Evolutionary conservation across 1,140 invertebrate species (phyloP), one percentile per base, ranked within the genome.

Genomic region (Drosophila littoralis): DNA sequence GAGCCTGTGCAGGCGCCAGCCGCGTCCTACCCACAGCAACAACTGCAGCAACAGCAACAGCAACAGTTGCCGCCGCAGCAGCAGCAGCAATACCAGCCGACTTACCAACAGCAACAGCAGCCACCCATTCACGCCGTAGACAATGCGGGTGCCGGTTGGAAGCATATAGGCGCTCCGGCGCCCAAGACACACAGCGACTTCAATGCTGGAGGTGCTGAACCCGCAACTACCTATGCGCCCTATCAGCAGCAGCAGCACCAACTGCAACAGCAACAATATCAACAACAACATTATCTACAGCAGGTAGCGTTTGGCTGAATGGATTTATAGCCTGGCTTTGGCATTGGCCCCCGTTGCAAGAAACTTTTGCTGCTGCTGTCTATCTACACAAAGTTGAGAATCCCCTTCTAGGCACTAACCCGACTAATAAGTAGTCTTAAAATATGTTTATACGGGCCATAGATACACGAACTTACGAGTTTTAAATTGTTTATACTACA

Each of bases 271-370:
- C 71, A 67, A n/a, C 67, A 45, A 13, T 77, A 90, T 17, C 91
- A 90, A 28, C 92, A 91, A 43, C 93, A 92, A 84, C 75, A 90
- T 40, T 91, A 91, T 65, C 86, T 90, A 74, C 91, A 91, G 75
- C 92, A 93, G 83, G 83, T 88, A 88, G 69, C 46, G 65, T 80
- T 66, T 77, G 64, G 65, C 57, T 35, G 36, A 45, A 69, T 76
- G 80, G 79, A 83, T 67, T 45, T 64, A 63, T 69, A 72, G 69
- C 50, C 72, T 57, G 79, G 58, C 74, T 79, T 79, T 80, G 61
- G 68, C 60, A 46, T 10, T 75, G 77, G 71, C 77, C 66, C 50
- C 51, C 40, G 78, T 71, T 45, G 75, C 80, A 65, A 71, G 38
- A 61, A 59, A 69, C 69, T 74, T 81, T 73, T 79, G 66, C 76